Evolutionary conservation across 2,113 vertebrate species (phyloP).

Genomic region (Atherinomorus stipes): DNA sequence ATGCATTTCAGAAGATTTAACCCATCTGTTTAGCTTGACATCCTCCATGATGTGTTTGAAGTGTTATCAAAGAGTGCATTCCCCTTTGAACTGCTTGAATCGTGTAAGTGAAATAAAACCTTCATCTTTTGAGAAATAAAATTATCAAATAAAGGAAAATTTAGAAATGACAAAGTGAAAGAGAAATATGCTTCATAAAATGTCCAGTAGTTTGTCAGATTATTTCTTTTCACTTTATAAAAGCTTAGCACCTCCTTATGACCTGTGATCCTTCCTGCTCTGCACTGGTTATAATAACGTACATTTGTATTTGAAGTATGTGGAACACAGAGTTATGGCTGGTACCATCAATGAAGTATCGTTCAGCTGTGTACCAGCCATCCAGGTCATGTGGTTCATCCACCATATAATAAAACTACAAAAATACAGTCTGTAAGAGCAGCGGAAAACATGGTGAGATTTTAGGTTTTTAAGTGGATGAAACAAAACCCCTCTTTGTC

Average conservation of each 20-base stretch:
- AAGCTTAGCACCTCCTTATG: too few relatives aligned
- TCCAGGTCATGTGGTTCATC: slow-evolving; percentile 72
- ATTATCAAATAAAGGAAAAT: not conserved
- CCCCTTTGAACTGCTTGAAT: not conserved
- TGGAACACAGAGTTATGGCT: slow-evolving; percentile 54
- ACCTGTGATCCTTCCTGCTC: too few relatives aligned
- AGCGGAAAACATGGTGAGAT: slow-evolving; percentile 56
- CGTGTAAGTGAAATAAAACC: not conserved
- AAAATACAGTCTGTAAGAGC: slow-evolving; percentile 56
- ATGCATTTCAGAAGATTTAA: not conserved
- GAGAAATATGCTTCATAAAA: too few relatives aligned
- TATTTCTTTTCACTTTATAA: too few relatives aligned
- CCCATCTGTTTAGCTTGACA: not conserved
- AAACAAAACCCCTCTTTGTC: slow-evolving; percentile 3
- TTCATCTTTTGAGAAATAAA: not conserved
- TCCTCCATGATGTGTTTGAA: slow-evolving; percentile 2
- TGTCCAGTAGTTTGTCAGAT: too few relatives aligned
- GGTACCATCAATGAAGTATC: slow-evolving; percentile 72
- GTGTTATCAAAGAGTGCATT: not conserved
- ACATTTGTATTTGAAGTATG: slow-evolving; percentile 32
- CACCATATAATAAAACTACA: slow-evolving; percentile 65
- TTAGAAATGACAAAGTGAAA: not conserved
- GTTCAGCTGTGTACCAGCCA: slow-evolving; percentile 59
- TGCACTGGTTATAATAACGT: not conserved
- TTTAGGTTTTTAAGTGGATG: not conserved